These are phyloP conservation scores for Delia radicum DNA, from an alignment of 1,140 invertebrate genomes.

Conservation along the genomic window DNA sequence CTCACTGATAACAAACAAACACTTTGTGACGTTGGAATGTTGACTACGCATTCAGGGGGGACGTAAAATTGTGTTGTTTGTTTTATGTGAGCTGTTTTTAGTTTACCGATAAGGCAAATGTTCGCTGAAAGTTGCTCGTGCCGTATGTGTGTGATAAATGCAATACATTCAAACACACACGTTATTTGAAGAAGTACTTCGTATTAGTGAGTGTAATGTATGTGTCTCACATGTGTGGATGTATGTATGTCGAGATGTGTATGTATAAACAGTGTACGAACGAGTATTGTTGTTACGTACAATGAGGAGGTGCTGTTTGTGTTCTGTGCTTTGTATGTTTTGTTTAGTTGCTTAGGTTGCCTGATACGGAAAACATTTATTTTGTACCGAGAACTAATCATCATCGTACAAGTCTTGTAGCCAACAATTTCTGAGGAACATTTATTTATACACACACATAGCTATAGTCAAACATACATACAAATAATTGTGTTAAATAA, in stretches of 20 bases:
- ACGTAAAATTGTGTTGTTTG: neutral
- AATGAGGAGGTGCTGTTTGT: slow-evolving; percentile 13
- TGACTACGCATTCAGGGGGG: too few species aligned
- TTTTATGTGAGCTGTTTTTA: slow-evolving; percentile 14
- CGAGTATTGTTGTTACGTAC: slow-evolving; percentile 13
- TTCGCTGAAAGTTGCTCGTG: slow-evolving; percentile 21
- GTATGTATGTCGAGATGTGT: neutral
- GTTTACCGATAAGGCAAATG: slow-evolving; percentile 11
- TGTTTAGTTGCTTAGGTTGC: slow-evolving; percentile 52
- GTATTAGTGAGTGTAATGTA: neutral
- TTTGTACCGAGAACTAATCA: neutral
- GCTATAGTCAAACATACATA: neutral
- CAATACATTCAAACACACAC: neutral
- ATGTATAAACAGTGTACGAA: neutral
- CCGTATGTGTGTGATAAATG: neutral
- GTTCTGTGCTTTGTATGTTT: slow-evolving; percentile 35
- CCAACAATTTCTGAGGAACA: neutral
- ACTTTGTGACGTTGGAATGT: slow-evolving; percentile 1
- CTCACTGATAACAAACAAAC: slow-evolving; percentile 20
- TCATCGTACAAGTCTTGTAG: neutral
- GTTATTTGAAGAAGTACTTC: neutral
- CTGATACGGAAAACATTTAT: slow-evolving; percentile 52
- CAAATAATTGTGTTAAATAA: neutral
- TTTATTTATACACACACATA: neutral
- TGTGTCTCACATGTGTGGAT: neutral